Percentiles rank a stretch among this genome's conserved stretches.
Conservation (phyloP, 2,113 vertebrate species). For the Gila orcuttii region DNA sequence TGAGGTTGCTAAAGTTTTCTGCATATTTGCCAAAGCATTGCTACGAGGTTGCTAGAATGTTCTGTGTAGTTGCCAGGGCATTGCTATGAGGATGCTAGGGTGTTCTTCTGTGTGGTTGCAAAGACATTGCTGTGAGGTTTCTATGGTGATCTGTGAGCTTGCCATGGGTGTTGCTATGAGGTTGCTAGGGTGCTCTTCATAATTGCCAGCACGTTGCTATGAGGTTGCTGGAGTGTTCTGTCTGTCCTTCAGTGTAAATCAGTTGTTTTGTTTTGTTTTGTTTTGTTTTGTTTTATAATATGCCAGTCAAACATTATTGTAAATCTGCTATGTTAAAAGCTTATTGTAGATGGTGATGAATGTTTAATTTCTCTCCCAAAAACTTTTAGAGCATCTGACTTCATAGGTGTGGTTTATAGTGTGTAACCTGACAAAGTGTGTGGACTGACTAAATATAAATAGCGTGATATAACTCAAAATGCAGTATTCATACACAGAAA, state of each 20-base stretch:
- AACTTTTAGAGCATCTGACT: not conserved
- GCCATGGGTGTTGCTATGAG: too few relatives aligned
- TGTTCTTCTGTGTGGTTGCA: not conserved
- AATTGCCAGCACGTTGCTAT: too few relatives aligned
- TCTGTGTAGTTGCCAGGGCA: not conserved
- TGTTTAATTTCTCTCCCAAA: too few relatives aligned
- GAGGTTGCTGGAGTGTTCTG: not conserved
- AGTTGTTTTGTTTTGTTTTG: not conserved
- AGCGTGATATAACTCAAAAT: not conserved
- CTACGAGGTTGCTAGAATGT: not conserved
- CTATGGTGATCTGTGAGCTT: too few relatives aligned
- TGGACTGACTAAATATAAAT: not conserved
- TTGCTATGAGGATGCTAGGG: not conserved
- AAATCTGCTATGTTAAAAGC: not conserved
- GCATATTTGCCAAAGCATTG: not conserved
- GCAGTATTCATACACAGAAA: not conserved
- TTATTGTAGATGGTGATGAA: not conserved
- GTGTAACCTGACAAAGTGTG: not conserved
- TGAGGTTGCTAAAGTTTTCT: not conserved
- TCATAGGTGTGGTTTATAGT: not conserved
- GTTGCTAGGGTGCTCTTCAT: too few relatives aligned
- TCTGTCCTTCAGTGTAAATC: not conserved
- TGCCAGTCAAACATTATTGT: not conserved
- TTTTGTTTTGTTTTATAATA: not conserved
- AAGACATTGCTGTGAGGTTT: too few relatives aligned